Conservation (phyloP, 53 echinoderm and acorn worm genomes). For the Pentamera pediparva region DNA sequence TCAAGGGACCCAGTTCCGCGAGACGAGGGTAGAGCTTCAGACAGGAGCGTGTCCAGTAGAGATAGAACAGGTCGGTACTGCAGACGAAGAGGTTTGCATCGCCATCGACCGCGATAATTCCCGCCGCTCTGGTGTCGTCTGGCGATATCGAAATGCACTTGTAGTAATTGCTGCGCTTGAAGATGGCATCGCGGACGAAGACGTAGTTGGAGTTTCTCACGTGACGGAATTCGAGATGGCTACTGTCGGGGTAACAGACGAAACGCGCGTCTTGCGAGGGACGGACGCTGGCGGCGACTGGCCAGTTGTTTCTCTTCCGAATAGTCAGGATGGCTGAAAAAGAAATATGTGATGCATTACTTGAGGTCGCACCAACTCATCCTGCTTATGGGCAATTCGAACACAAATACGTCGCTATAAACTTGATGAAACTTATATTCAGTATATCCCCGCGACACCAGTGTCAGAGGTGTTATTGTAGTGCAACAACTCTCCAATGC, state of each 20-base stretch:
- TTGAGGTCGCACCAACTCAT: too few relatives aligned
- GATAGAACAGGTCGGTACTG: constrained; percentile 68
- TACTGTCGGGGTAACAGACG: constrained; percentile 80
- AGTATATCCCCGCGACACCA: too few relatives aligned
- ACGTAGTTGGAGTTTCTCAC: constrained; percentile 65
- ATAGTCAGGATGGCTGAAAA: constrained; percentile 24
- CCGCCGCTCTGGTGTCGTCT: constrained; percentile 69
- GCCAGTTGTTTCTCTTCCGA: constrained; percentile 45
- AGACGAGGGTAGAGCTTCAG: constrained; percentile 60
- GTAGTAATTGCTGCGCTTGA: constrained; percentile 72
- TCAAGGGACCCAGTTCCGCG: constrained; percentile 48
- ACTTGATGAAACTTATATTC: too few relatives aligned
- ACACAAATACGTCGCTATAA: too few relatives aligned
- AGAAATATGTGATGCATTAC: too few relatives aligned
- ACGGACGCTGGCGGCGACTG: constrained; percentile 67
- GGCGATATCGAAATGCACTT: constrained; percentile 79
- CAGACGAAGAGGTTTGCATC: constrained; percentile 80
- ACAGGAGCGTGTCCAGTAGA: constrained; percentile 69
- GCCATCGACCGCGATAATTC: constrained; percentile 63
- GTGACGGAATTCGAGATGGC: constrained; percentile 67
- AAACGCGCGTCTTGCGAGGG: constrained; percentile 71
- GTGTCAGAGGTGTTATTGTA: too few relatives aligned
- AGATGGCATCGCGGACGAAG: constrained; percentile 77
- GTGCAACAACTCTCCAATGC: too few relatives aligned
- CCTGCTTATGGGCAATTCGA: too few relatives aligned